phyloP scores from a whole-genome alignment of 2,888 invertebrate species.

The Drosophila atripex region DNA sequence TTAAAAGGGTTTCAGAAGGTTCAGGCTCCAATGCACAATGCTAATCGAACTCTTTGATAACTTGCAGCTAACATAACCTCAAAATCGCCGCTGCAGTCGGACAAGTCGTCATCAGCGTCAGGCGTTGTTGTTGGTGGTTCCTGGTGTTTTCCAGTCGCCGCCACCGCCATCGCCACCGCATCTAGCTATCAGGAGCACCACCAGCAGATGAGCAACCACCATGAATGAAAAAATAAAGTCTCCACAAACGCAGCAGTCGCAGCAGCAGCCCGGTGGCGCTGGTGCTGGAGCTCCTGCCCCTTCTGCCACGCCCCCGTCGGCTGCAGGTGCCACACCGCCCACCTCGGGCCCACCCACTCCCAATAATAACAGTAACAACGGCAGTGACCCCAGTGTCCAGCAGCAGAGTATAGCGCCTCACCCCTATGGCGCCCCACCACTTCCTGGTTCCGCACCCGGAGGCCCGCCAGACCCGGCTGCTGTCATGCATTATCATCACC shows the following conservation, averaged over 20 bases:
- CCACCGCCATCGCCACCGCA: conserved; percentile 36
- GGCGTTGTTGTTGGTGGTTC: conserved; percentile 73
- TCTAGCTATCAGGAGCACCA: conserved; percentile 45
- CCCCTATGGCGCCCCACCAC: conserved; percentile 76
- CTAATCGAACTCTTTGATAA: conserved; percentile 57
- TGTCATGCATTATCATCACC: conserved; percentile 82
- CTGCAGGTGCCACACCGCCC: conserved; percentile 70
- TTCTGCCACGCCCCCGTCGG: conserved; percentile 43
- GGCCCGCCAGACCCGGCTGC: conserved; percentile 73
- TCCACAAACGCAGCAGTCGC: conserved; percentile 80
- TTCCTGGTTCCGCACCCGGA: conserved; percentile 69
- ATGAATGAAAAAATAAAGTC: conserved; percentile 84
- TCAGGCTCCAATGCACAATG: conserved; percentile 27
- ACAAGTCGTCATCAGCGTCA: conserved; percentile 71
- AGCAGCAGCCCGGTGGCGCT: conserved; percentile 74
- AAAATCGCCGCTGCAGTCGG: conserved; percentile 82
- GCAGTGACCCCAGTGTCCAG: conserved; percentile 75
- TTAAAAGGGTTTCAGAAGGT: conserved; percentile 9
- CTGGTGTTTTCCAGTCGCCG: conserved; percentile 56
- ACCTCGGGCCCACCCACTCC: conserved; percentile 72
- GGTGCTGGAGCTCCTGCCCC: conserved; percentile 37
- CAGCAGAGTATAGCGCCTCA: conserved; percentile 64
- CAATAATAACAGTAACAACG: conserved; percentile 79
- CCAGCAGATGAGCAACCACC: conserved; percentile 56
- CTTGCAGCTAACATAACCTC: conserved; percentile 79